Evolutionary conservation across 1,140 invertebrate genomes (phyloP), one percentile per base, ranked within the genome.

Genomic region (Aphelinus atriplicis): DNA sequence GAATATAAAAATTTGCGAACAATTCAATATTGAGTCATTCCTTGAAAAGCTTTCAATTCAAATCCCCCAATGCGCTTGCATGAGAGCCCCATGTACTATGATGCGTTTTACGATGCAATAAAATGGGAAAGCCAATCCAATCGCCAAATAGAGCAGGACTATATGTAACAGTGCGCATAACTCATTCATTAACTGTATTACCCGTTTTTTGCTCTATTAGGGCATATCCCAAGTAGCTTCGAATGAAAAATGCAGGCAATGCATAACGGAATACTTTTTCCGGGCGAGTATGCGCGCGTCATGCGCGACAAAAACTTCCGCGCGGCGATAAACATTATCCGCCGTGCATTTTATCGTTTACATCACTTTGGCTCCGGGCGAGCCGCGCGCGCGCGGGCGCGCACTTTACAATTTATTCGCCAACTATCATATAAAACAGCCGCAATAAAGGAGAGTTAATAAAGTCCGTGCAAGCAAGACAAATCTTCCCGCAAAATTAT

Each of bases 371-470:
- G 26, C 26, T 26, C 26, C 26, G 26, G 26, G 26, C 26, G 26
- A 26, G 26, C 64, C 42, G 46, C 55, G 55, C 71, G 50, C 50
- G 3, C 46, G 26, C 26, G 26, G 26, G 42, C 56, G 48, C 70
- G 51, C 43, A 62, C 71, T 73, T 73, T 53, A n/a, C 2, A 75
- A 75, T 75, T 75, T 75, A 75, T 75, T 65, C 47, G 61, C 73
- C 74, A 50, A 71, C 74, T 71, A 76, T 65, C 63, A 46, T 51
- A 48, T 57, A 67, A 66, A 71, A 71, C 56, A 71, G 58, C 55
- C 48, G 63, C 68, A 67, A 76, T 71, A 76, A 71, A 75, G 67
- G 62, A 58, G 63, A 67, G 68, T 76, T 76, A 76, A 76, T 76
- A 76, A 71, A 76, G 74, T 71, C 74, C 42, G 7, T 50, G 53